Percentiles rank a stretch among this genome's conserved stretches.
phyloP scores from a whole-genome alignment of 2,797 vertebrate genomes.

The Leucoraja ocellata region DNA sequence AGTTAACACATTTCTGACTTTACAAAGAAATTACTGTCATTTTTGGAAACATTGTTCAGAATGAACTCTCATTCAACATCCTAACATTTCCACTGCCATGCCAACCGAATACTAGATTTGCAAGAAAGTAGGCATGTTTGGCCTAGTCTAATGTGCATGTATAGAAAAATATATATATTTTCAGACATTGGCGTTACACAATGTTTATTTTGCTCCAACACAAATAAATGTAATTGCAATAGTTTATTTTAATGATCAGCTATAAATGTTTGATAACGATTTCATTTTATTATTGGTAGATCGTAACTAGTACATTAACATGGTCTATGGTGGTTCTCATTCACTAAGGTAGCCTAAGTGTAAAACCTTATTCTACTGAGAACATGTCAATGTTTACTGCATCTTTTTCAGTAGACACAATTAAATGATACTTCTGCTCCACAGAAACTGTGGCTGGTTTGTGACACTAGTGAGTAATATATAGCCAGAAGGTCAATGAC shows the following conservation, averaged over 20 bases:
- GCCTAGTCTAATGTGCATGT: too few relatives aligned
- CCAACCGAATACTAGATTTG: not conserved
- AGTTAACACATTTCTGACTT: not conserved
- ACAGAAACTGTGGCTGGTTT: slow-evolving; percentile 5
- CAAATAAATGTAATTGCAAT: not conserved
- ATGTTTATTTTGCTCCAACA: not conserved
- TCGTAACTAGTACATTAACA: not conserved
- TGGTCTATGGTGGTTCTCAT: not conserved
- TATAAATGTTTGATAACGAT: not conserved
- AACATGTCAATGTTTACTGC: not conserved
- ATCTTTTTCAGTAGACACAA: not conserved
- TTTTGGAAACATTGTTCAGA: not conserved
- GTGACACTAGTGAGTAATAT: not conserved
- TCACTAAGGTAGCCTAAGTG: not conserved
- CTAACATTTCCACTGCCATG: not conserved
- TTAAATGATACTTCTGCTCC: slow-evolving; percentile 16
- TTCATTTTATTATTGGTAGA: not conserved
- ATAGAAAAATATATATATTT: not conserved
- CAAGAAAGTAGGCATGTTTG: not conserved
- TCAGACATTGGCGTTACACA: not conserved
- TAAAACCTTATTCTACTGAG: not conserved
- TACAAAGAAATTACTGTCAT: not conserved
- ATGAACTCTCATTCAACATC: not conserved
- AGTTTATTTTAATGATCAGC: not conserved
- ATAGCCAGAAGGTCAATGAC: not conserved